phyloP scores from a whole-genome alignment of 2,113 vertebrate genomes.

The Lutjanus erythropterus region DNA sequence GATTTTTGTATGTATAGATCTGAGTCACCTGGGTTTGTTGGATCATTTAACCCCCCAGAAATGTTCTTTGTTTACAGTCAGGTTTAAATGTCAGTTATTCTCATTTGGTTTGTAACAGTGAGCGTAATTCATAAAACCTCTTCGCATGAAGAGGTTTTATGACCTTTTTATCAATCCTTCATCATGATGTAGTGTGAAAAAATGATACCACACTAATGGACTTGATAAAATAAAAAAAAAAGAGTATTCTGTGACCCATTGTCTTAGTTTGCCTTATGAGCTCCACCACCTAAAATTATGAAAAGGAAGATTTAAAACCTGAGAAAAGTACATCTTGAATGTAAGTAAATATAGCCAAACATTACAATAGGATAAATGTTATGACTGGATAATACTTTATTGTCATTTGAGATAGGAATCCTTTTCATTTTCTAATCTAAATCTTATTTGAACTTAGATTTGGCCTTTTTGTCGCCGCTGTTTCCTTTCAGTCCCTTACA shows the following conservation, averaged over 20 bases:
- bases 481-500: constrained; percentile 61
- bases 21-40: background rate
- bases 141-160: background rate
- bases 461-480: constrained; percentile 52
- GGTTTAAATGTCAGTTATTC: background rate
- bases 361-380: constrained; percentile 10
- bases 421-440: constrained; percentile 49
- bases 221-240: background rate
- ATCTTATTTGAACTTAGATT: constrained; percentile 64
- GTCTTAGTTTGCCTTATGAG: background rate
- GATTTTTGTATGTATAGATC: too few relatives aligned
- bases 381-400: background rate
- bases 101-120: constrained; percentile 5
- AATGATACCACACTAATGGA: constrained; percentile 13
- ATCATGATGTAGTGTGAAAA: constrained; percentile 6
- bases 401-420: constrained; percentile 34
- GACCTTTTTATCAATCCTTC: background rate
- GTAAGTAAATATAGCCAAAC: constrained; percentile 5
- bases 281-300: too few relatives aligned
- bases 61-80: background rate
- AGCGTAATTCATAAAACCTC: background rate
- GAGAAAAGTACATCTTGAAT: background rate
- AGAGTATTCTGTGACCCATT: background rate
- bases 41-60: background rate
- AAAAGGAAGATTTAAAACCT: background rate